Evolutionary conservation across 1,140 invertebrate genomes (phyloP).

Genomic region (Drosophila kohkoa): DNA sequence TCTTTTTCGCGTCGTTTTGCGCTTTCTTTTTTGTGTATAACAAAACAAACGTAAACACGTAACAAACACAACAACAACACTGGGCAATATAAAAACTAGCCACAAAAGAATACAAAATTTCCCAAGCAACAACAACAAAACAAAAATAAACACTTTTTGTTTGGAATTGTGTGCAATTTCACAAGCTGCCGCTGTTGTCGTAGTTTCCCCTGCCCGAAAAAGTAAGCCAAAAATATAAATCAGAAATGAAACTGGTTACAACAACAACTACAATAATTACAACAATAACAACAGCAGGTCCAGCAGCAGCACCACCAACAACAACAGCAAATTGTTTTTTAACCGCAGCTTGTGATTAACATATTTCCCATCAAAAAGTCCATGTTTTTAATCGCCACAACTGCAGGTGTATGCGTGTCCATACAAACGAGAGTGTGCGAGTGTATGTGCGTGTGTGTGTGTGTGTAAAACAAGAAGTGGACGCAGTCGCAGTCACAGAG

Average conservation of each 20-base stretch:
- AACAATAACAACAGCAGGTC: constrained; percentile 24
- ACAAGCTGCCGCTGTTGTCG: constrained; percentile 11
- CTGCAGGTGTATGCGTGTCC: constrained; percentile 31
- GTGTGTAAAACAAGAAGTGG: constrained; percentile 72
- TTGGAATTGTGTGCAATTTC: constrained; percentile 64
- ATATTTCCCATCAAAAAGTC: constrained; percentile 77
- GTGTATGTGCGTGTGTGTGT: constrained; percentile 41
- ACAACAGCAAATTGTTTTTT: constrained; percentile 35
- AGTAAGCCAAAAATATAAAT: constrained; percentile 81
- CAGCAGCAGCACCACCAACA: constrained; percentile 1
- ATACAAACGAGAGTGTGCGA: constrained; percentile 26
- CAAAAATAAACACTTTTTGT: constrained; percentile 13
- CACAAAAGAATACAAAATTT: constrained; percentile 56
- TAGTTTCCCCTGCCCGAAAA: constrained; percentile 30
- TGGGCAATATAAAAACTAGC: constrained; percentile 49
- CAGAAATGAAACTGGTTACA: constrained; percentile 75
- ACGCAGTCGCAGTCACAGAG: constrained; percentile 54
- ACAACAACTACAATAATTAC: constrained; percentile 19
- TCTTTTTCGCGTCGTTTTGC: constrained; percentile 54
- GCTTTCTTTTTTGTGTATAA: constrained; percentile 77
- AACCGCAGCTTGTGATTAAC: constrained; percentile 72
- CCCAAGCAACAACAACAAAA: constrained; percentile 33
- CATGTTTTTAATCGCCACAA: constrained; percentile 62
- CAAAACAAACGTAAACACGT: constrained; percentile 63
- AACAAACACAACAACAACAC: constrained; percentile 14